Conservation (phyloP, 2,113 vertebrate species). For the Catagonus wagneri region DNA sequence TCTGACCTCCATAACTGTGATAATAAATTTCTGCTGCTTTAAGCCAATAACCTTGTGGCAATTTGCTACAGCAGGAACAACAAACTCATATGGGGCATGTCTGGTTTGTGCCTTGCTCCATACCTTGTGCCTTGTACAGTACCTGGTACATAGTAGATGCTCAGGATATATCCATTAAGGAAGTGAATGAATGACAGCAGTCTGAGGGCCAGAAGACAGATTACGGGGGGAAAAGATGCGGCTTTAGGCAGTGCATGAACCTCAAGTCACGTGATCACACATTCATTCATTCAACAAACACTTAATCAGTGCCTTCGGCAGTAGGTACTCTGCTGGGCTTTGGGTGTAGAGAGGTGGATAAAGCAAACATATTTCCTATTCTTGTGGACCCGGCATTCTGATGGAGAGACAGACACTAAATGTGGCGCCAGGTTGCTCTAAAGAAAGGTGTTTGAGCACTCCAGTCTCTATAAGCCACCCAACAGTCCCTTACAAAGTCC, state of each 20-base stretch:
- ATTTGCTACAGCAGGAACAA: neutral
- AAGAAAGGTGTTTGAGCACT: neutral
- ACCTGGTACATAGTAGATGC: neutral
- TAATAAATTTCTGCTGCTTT: neutral
- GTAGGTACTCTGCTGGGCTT: neutral
- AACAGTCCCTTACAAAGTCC: neutral
- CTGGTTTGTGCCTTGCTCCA: too few relatives aligned
- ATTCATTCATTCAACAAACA: neutral
- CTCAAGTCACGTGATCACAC: neutral
- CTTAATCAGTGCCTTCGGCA: neutral
- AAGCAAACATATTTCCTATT: neutral
- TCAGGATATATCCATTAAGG: neutral
- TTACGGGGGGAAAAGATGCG: neutral
- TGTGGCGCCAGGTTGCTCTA: neutral
- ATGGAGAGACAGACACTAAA: neutral
- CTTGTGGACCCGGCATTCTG: neutral
- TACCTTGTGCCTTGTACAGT: rapidly evolving
- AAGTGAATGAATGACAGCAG: neutral
- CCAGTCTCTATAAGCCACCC: neutral
- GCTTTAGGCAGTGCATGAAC: neutral
- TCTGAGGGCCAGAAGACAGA: neutral
- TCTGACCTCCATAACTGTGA: neutral
- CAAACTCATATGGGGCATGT: neutral
- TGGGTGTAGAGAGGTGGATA: neutral
- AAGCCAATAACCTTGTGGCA: neutral